Evolutionary conservation across 2,113 vertebrate species (phyloP), one percentile per base, ranked within the genome.

Genomic region (Cacatua alba): DNA sequence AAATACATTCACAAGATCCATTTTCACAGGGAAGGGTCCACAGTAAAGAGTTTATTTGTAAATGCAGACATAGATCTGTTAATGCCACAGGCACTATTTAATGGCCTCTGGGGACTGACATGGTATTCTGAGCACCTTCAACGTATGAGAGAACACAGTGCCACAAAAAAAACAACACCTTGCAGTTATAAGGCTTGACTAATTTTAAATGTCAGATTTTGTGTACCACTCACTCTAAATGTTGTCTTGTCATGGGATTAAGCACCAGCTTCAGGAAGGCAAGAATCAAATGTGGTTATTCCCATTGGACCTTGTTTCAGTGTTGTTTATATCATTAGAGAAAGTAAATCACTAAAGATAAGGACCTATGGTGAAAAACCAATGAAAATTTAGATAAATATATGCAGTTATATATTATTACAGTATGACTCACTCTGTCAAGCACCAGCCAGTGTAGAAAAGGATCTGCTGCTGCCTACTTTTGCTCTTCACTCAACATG

Each of bases 391-490:
- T 43, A 77, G 37, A 69, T 81, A 93, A 89, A 91, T 84, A 35
- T 20, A 87, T 70, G 74, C 82, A 93, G 90, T 69, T 83, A 24
- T 49, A 49, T 86, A 84, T 69, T 80, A 65, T 95, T 80, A 74
- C 92, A 89, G 87, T 4, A 55, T 94, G 94, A 95, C 85, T 96
- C 94, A 95, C 92, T 53, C 88, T 81, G 69, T 57, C 88, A 91
- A 74, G 92, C 65, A 91, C 33, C 92, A 91, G 83, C 81, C 92
- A 84, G 82, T 10, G 16, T 18, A 82, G 90, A n/a, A 62, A 75
- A 90, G 69, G 90, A 94, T 78, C 81, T 90, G 92, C 85, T 91
- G 85, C 88, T 95, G 95, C 94, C 91, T 96, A 31, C 88, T 75
- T 93, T 75, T 93, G 84, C 60, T 81, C 85, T 82, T 93, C 64